These are phyloP conservation scores for Eupithecia subumbrata DNA, from an alignment of 2,888 invertebrate species.

Conservation along the genomic window DNA sequence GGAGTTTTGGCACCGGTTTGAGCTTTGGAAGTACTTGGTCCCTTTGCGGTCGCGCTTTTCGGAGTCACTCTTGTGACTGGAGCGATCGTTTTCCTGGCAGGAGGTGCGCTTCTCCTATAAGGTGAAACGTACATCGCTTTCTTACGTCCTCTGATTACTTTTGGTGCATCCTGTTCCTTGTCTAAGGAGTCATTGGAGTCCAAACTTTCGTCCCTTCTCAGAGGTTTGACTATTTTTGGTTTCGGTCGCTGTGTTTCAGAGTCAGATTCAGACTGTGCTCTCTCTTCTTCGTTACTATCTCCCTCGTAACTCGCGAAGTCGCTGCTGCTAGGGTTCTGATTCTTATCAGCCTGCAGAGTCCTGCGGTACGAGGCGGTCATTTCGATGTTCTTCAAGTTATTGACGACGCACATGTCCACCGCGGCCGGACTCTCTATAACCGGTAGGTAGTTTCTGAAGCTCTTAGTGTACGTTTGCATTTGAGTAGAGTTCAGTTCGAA, in stretches of 20 bases:
- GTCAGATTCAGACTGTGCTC: conserved; percentile 77
- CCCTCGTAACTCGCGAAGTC: conserved; percentile 82
- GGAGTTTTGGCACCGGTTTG: conserved; percentile 65
- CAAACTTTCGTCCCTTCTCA: conserved; percentile 69
- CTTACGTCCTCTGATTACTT: conserved; percentile 86
- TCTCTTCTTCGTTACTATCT: conserved; percentile 85
- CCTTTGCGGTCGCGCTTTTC: conserved; percentile 53
- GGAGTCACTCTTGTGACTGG: conserved; percentile 51
- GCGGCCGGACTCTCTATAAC: conserved; percentile 77
- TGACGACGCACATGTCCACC: conserved; percentile 75
- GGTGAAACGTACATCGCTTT: conserved; percentile 88
- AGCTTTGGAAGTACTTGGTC: conserved; percentile 59
- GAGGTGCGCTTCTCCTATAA: conserved; percentile 72
- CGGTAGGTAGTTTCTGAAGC: conserved; percentile 78
- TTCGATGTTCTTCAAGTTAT: conserved; percentile 78
- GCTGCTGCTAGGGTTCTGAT: conserved; percentile 66
- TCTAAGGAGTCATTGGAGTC: conserved; percentile 78
- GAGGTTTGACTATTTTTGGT: conserved; percentile 85
- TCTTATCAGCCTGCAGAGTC: conserved; percentile 52
- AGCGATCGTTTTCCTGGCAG: conserved; percentile 62
- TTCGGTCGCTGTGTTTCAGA: conserved; percentile 73
- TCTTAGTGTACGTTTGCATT: conserved; percentile 85
- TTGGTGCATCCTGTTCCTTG: conserved; percentile 75
- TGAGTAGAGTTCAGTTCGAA: conserved; percentile 85
- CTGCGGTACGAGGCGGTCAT: conserved; percentile 71